A percentile compares a stretch with the other conserved stretches of the same genome.
Evolutionary conservation across 2,888 invertebrate species (phyloP).

Genomic region (Drepana falcataria): DNA sequence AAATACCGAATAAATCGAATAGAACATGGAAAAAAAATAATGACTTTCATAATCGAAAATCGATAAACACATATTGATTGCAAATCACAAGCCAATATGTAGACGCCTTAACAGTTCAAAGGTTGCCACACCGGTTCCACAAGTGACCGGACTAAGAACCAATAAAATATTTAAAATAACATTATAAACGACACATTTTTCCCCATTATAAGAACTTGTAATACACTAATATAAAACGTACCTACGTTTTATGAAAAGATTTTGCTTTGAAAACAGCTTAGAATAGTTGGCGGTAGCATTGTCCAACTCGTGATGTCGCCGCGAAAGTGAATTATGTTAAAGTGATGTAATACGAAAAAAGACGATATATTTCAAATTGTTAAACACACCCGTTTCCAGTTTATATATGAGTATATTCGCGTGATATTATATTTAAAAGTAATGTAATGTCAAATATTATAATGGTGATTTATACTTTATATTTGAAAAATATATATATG

Average conservation of each 20-base stretch:
- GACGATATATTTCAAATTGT: background rate
- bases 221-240: too few relatives aligned
- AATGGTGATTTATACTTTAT: too few relatives aligned
- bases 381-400: background rate
- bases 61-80: background rate
- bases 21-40: background rate
- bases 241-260: background rate
- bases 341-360: conserved; percentile 2
- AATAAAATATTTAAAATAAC: conserved; percentile 45
- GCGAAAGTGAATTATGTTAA: background rate
- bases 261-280: background rate
- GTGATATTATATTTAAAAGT: background rate
- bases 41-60: background rate
- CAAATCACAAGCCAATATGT: conserved; percentile 7
- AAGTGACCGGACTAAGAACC: conserved; percentile 40
- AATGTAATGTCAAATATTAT: too few relatives aligned
- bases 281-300: background rate
- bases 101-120: conserved; percentile 59
- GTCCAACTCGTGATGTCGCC: conserved; percentile 1
- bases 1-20: too few relatives aligned
- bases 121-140: conserved; percentile 56
- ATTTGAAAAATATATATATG: too few relatives aligned
- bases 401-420: background rate
- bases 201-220: conserved; percentile 12
- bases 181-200: conserved; percentile 31